Base-by-base conservation (phyloP, 2,113 vertebrate genomes). In the Rhabdornis inornatus region DNA sequence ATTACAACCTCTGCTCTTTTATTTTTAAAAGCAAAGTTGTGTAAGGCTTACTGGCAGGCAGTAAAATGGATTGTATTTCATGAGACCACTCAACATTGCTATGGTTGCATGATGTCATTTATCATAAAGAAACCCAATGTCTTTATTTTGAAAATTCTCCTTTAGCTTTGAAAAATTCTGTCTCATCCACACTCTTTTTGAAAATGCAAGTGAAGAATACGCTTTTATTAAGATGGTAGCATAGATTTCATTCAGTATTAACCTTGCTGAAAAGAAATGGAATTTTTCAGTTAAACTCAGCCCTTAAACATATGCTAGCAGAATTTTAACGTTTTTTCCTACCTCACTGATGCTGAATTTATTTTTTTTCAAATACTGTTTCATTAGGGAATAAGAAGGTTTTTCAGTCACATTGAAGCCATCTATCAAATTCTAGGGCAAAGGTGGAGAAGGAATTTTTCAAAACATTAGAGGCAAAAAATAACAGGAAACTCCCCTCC, bases 11-110 rank as follows among this genome's bases (percentile, higher is more conserved):
- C 78, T 37, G 31, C 50, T 86, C 75, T 91, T 94, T 81, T 71
- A 64, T 64, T 95, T 96, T 94, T 93, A 68, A 96, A 92, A 92
- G 90, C 83, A 31, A 87, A 89, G 53, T 61, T 92, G 77, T 82
- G 72, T 82, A 93, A 87, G 52, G 12, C 72, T 78, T 64, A 30
- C 83, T 69, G 64, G n/a, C 72, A 90, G 69, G 47, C 49, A 55
- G 45, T 61, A 95, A 83, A 92, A 64, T 4, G 33, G 68, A 71
- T 35, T 52, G n/a, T 63, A 65, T 83, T 96, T 83, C 69, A 45
- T 18, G 76, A 79, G 60, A 52, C 49, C 69, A 64, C 45, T 89
- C 77, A 50, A 35, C 40, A 50, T 33, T 31, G 42, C 44, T 60
- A 50, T 24, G 13, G 44, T 24, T 81, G 17, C 35, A 12, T 37